Evolutionary conservation across 2,113 vertebrate species (phyloP).

Genomic region (Hippolais icterina): DNA sequence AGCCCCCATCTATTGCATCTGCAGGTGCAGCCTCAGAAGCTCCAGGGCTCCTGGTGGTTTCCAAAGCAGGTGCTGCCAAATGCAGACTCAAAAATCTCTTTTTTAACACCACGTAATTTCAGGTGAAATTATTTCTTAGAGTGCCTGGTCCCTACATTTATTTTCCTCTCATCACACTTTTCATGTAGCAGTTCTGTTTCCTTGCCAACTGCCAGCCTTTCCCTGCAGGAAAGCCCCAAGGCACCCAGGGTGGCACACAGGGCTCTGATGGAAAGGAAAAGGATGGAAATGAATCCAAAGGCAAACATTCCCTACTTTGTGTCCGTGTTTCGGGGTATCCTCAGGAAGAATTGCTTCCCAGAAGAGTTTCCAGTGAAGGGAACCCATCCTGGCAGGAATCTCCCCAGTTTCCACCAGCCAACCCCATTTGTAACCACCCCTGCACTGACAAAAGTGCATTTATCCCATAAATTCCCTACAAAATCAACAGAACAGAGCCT

Average conservation of each 20-base stretch:
- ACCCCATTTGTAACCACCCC: not conserved
- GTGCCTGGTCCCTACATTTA: not conserved
- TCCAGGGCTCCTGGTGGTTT: not conserved
- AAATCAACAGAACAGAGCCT: not conserved
- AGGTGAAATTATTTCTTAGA: not conserved
- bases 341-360: not conserved
- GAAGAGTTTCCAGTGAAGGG: not conserved
- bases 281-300: not conserved
- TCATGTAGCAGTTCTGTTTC: not conserved
- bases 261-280: not conserved
- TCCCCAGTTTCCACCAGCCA: not conserved
- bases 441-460: not conserved
- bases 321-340: not conserved
- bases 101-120: not conserved
- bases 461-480: not conserved
- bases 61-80: not conserved
- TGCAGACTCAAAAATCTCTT: not conserved
- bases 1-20: fast-evolving
- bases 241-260: fast-evolving
- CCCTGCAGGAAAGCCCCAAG: not conserved
- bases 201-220: not conserved
- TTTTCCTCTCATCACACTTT: not conserved
- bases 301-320: not conserved
- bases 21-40: not conserved
- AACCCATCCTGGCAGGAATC: not conserved